These are phyloP conservation scores for Triplophysa tibetana DNA, from an alignment of 2,113 vertebrate species.

Conservation along the genomic window DNA sequence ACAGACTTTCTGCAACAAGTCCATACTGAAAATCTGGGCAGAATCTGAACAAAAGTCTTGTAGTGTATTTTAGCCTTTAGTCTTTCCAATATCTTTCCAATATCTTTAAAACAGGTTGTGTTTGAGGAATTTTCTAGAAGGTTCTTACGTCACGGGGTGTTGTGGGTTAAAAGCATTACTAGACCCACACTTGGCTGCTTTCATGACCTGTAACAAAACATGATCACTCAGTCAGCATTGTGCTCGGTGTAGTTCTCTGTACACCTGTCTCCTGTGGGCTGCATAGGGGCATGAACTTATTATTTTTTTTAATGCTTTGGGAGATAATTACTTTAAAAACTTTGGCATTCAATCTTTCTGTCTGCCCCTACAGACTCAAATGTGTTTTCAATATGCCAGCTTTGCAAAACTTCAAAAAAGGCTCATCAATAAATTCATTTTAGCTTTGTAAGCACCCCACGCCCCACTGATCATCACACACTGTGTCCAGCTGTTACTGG, in stretches of 20 bases:
- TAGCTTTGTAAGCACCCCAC: constrained; percentile 45
- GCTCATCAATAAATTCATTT: constrained; percentile 49
- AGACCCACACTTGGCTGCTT: constrained; percentile 44
- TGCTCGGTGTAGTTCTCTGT: background rate
- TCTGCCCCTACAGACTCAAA: constrained; percentile 31
- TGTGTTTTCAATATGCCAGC: constrained; percentile 39
- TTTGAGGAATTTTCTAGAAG: constrained; percentile 32
- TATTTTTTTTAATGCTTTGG: too few relatives aligned
- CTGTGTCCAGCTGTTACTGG: constrained; percentile 47
- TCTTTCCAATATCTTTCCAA: background rate
- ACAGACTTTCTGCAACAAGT: too few relatives aligned
- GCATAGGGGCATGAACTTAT: background rate
- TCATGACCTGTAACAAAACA: constrained; percentile 55
- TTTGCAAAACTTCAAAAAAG: constrained; percentile 30
- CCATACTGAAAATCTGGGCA: too few relatives aligned
- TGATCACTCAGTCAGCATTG: constrained; percentile 57
- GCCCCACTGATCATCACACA: constrained; percentile 39
- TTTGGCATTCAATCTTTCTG: constrained; percentile 21
- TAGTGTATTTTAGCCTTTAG: too few relatives aligned
- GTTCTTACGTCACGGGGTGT: constrained; percentile 53
- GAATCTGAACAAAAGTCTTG: too few relatives aligned
- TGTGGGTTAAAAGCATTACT: constrained; percentile 63
- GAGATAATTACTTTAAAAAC: constrained; percentile 19
- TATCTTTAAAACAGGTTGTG: background rate
- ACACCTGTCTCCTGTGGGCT: background rate